phyloP scores from a whole-genome alignment of 1,140 invertebrate genomes.

The Protaetia brevitarsis region DNA sequence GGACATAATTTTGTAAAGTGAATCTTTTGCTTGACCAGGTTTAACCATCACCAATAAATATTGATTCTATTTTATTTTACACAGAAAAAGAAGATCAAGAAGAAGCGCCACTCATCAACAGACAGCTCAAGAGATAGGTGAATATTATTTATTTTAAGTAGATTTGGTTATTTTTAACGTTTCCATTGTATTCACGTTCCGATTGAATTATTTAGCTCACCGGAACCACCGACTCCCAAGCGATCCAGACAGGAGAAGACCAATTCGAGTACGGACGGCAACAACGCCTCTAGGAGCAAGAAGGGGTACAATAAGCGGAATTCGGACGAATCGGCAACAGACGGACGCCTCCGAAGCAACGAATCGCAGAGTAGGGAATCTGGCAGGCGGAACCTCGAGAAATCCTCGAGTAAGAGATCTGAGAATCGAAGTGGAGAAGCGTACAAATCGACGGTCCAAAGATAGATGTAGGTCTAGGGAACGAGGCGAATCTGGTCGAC shows the following conservation, averaged over 20 bases:
- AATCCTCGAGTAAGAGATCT: background rate
- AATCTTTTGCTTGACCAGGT: too few relatives aligned
- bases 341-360: background rate
- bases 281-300: background rate
- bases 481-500: too few relatives aligned
- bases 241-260: conserved; percentile 1
- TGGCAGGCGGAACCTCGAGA: background rate
- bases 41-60: too few relatives aligned
- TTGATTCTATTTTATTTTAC: conserved; percentile 40
- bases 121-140: conserved; percentile 52
- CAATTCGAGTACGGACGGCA: background rate
- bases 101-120: conserved; percentile 50
- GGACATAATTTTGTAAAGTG: too few relatives aligned
- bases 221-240: conserved; percentile 10
- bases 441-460: background rate
- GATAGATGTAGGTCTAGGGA: too few relatives aligned
- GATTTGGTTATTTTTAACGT: background rate
- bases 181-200: background rate
- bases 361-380: background rate
- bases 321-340: background rate
- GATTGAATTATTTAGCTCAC: conserved; percentile 19
- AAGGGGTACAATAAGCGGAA: background rate
- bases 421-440: background rate
- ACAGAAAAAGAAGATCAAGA: conserved; percentile 56
- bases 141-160: background rate